Evolutionary conservation across 1,140 invertebrate species (phyloP).

Genomic region (Nylanderia fulva): DNA sequence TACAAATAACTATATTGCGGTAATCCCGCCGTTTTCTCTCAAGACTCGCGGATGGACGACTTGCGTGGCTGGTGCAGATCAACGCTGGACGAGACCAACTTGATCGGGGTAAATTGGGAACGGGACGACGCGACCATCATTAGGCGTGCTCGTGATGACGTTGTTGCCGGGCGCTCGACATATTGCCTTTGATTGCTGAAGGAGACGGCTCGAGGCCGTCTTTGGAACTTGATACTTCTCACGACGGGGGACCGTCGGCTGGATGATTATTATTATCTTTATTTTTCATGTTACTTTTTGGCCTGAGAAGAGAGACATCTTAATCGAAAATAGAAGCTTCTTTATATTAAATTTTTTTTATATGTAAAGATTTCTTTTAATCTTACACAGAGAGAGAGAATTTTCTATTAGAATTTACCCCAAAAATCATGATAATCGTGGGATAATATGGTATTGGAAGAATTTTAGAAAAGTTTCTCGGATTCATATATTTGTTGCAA

Average conservation of each 20-base stretch:
- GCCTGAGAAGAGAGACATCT: background rate
- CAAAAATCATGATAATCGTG: too few relatives aligned
- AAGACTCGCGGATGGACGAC: slow-evolving; percentile 1
- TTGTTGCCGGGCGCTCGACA: slow-evolving; percentile 30
- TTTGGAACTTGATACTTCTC: slow-evolving; percentile 39
- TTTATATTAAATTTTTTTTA: background rate
- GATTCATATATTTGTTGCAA: too few relatives aligned
- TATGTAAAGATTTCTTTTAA: background rate
- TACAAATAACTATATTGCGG: background rate
- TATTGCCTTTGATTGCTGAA: slow-evolving; percentile 39
- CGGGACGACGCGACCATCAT: slow-evolving; percentile 49
- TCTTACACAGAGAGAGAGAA: too few relatives aligned
- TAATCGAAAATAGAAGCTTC: background rate
- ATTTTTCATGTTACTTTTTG: background rate
- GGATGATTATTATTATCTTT: background rate
- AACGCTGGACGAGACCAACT: slow-evolving; percentile 36
- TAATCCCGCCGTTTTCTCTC: background rate
- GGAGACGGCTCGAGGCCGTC: slow-evolving; percentile 27
- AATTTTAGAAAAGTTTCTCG: too few relatives aligned
- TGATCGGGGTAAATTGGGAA: slow-evolving; percentile 52
- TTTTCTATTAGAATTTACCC: too few relatives aligned
- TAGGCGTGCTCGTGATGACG: slow-evolving; percentile 26
- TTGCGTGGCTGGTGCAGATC: slow-evolving; percentile 37
- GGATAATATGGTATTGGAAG: too few relatives aligned
- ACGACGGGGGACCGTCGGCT: background rate